These are phyloP conservation scores for Channa argus DNA, from an alignment of 2,113 vertebrate species.

Conservation along the genomic window DNA sequence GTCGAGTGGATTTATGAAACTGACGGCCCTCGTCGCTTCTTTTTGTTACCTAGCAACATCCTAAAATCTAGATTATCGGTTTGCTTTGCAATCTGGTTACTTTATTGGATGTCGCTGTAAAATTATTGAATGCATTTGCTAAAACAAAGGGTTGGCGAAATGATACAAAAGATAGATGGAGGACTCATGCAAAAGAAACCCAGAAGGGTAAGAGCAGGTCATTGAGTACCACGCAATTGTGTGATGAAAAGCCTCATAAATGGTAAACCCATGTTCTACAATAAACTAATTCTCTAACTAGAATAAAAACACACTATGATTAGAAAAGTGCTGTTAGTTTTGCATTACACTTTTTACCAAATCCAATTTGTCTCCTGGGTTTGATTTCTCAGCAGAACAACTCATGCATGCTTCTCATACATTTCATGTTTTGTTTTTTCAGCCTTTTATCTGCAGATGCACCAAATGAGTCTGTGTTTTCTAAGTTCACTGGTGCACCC, in stretches of 20 bases:
- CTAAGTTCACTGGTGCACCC: too few relatives aligned
- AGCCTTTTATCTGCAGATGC: constrained; percentile 21
- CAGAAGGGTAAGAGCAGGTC: too few relatives aligned
- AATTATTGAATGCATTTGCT: constrained; percentile 2
- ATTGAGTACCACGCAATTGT: background rate
- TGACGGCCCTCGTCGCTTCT: constrained; percentile 20
- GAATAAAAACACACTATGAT: background rate
- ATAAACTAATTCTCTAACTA: constrained; percentile 12
- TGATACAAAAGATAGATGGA: background rate
- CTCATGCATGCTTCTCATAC: constrained; percentile 9
- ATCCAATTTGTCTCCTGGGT: constrained; percentile 20
- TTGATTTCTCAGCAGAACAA: constrained; percentile 11
- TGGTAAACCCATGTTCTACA: constrained; percentile 6
- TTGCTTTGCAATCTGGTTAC: background rate
- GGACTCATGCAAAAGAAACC: background rate
- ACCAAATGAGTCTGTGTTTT: background rate
- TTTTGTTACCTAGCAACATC: constrained; percentile 64
- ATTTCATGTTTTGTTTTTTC: constrained; percentile 23
- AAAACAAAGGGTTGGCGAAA: background rate
- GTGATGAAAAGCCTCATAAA: background rate
- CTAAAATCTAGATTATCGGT: constrained; percentile 5
- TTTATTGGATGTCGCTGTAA: background rate
- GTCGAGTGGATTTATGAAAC: constrained; percentile 24
- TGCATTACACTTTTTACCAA: constrained; percentile 7
- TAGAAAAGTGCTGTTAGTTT: constrained; percentile 6